Base-by-base conservation (phyloP, 2,113 vertebrate species). In the Clarias macrocephalus region DNA sequence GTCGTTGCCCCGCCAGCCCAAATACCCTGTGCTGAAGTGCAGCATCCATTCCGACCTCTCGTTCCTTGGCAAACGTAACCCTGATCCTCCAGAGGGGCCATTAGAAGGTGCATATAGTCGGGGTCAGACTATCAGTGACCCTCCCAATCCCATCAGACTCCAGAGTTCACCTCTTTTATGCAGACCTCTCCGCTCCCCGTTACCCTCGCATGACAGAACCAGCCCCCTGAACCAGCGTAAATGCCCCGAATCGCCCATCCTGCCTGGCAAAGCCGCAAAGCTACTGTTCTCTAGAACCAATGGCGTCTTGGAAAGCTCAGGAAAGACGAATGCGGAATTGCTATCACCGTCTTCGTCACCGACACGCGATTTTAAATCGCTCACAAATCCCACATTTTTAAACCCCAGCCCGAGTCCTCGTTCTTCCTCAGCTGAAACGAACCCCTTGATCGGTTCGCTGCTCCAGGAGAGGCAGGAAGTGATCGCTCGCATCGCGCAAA, bases 381-480 rank as follows among this genome's bases (percentile, higher is more conserved):
- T 97, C 79, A 96, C 97, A 62, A 96, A 98, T 88, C 93, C 96
- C 0, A 91, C 82, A 75, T 73, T 92, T 23, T 91, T 93, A 21
- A 57, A 60, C 0, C 94, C 94, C 59, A 93, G 88, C 86, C 94
- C 93, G 42, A 95, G 94, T 89, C 94, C 95, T 23, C 93, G 94
- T 88, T 94, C 95, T n/a, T 37, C 94, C 16, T 89, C 92, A 1
- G 94, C 93, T 23, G 97, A 99, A 89, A 95, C 96, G 48, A 98
- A 97, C 91, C 97, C 98, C 88, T 93, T 99, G 91, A 99, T 99
- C 91, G 97, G 97, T 82, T 98, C 96, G 76, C 94, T 99, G 88
- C 97, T 99, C 92, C 98, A 99, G 87, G 98, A 99, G 76, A 95
- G 98, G 86, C 97, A 99, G 90, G 98, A 99, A 91, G 97, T 99